Evolutionary conservation across 2,113 vertebrate genomes (phyloP), one percentile per base, ranked within the genome.

Genomic region (Peromyscus californicus): DNA sequence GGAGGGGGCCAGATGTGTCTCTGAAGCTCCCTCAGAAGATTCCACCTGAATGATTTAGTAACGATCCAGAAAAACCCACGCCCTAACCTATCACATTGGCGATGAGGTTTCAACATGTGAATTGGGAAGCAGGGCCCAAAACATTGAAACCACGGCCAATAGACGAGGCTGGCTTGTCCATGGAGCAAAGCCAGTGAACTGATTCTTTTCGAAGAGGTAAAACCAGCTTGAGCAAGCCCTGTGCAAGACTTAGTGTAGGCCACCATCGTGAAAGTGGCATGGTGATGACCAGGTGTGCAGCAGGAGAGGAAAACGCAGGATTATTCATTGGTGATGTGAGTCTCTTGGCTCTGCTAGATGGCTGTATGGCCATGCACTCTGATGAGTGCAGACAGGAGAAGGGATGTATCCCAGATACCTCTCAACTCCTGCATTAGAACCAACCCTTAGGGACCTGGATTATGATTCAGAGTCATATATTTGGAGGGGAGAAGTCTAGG

Each of bases 401-500:
- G 36, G n/a, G 65, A 39, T 29, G 76, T 13, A 57, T 42, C 59
- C 31, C 74, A 36, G 61, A 45, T 57, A 24, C 54, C 45, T 39
- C 67, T 57, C 72, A 83, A 31, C 51, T 22, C 51, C 21, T 8
- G 24, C 84, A n/a, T 26, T 26, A 12, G 1, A 17, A n/a, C 65
- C 83, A 69, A 67, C 7, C n/a, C 59, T 65, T 70, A 51, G 26
- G 21, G 54, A 33, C 33, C 51, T 72, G 63, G 42, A 76, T 91
- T 94, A 36, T 24, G 51, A 79, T 42, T 95, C 89, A 80, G 90
- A 93, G 83, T 94, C 78, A 91, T 42, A 15, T 31, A 26, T 74
- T 65, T 85, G 63, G 57, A 29, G 54, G 45, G 57, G 22, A 57
- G 51, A 87, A 80, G 51, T 90, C 36, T 69, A 33, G 69, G 75